Evolutionary conservation across 2,888 invertebrate species (phyloP), one percentile per base, ranked within the genome.

Genomic region (Diadegma fenestrale): DNA sequence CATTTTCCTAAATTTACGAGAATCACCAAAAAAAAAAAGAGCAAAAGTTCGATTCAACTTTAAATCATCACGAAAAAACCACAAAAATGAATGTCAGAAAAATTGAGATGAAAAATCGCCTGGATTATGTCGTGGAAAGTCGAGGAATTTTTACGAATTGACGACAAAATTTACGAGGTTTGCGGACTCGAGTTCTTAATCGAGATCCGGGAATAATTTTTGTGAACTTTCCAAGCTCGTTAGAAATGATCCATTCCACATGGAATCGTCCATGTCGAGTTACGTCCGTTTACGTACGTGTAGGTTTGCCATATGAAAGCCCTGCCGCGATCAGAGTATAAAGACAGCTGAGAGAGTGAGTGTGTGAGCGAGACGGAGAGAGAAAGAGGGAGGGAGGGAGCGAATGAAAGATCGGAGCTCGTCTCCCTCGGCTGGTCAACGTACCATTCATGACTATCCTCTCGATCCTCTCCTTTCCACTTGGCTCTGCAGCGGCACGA

Each of bases 371-470:
- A 78, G 78, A 63, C n/a, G n/a, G 73, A 81, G 73, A 63, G 51
- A 61, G 48, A 41, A 41, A 61, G 68, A 61, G 66, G 75, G 78
- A 51, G 73, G 79, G 73, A 72, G 51, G 58, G 63, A 73, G 76
- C 80, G 54, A 73, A 43, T 6, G 71, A 73, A 81, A 43, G 64
- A 58, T 64, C 72, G 69, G 75, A 75, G 51, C 61, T 73, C 68
- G 68, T 82, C 68, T 77, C 43, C 58, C 79, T 71, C 58, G 79
- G 54, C 87, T 88, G 90, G 90, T 90, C 90, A 90, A 90, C 82
- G 90, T 89, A 90, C 89, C 89, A 90, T 91, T 91, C 89, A 89
- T 89, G 88, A 90, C 88, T 63, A 86, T 86, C 69, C 69, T 71
- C 68, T 68, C 43, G 43, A 48, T 69, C 48, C 61, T 75, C 83